phyloP scores from a whole-genome alignment of 1,140 invertebrate species.

The Leptonema lineaticorne region DNA sequence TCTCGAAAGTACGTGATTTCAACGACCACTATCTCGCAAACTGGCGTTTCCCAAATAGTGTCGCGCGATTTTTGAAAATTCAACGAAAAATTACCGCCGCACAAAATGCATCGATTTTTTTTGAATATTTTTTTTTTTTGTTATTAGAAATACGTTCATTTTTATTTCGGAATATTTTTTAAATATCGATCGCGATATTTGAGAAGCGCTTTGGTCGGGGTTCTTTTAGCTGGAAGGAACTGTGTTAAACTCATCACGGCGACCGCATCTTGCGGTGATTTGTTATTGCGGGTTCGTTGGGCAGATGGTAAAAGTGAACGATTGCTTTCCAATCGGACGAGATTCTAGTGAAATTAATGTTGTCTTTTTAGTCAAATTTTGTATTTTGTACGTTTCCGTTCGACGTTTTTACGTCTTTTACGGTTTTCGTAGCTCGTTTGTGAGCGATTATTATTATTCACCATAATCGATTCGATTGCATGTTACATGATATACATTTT shows the following conservation, averaged over 20 bases:
- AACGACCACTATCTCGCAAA: background rate
- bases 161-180: background rate
- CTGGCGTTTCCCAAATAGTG: background rate
- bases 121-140: background rate
- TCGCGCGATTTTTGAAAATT: background rate
- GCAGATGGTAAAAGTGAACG: slow-evolving; percentile 18
- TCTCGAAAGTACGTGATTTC: slow-evolving; percentile 3
- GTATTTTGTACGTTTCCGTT: too few relatives aligned
- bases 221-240: slow-evolving; percentile 11
- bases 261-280: slow-evolving; percentile 29
- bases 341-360: background rate
- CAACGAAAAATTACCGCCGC: background rate
- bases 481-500: too few relatives aligned
- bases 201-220: background rate
- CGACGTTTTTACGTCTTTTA: background rate
- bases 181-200: background rate
- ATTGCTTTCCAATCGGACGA: background rate
- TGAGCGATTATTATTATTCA: too few relatives aligned
- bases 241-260: slow-evolving; percentile 30
- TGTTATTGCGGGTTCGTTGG: slow-evolving; percentile 17
- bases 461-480: too few relatives aligned
- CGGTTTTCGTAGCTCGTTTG: too few relatives aligned
- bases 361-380: too few relatives aligned
- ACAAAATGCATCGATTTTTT: background rate
- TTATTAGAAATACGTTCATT: too few relatives aligned